phyloP scores from a whole-genome alignment of 2,888 invertebrate genomes.

The Sesamia inferens region DNA sequence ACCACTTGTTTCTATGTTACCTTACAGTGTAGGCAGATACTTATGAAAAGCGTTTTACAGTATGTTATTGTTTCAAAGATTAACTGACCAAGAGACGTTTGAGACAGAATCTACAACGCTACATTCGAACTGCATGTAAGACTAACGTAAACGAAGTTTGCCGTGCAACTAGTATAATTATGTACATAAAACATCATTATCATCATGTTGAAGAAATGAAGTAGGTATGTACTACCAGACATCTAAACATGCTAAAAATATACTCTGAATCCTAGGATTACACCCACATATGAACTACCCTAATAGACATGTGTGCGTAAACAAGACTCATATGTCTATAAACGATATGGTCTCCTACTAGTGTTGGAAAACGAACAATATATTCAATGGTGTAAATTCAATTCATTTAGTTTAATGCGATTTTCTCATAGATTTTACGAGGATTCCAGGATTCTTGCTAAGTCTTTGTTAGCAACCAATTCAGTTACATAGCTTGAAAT shows the following conservation, averaged over 20 bases:
- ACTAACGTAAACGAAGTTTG: too few relatives aligned
- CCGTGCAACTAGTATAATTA: too few relatives aligned
- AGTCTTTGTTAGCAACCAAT: conserved; percentile 39
- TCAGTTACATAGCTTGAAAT: conserved; percentile 40
- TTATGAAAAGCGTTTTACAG: neutral
- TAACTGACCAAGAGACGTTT: neutral
- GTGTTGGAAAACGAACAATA: conserved; percentile 61
- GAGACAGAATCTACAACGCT: neutral
- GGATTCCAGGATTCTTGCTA: conserved; percentile 68
- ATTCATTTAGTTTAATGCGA: conserved; percentile 71
- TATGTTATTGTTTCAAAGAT: neutral
- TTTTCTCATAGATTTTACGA: conserved; percentile 64
- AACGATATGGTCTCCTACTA: conserved; percentile 7
- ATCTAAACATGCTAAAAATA: neutral
- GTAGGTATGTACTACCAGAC: neutral
- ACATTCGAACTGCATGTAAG: neutral
- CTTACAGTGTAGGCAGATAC: too few relatives aligned
- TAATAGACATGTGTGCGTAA: conserved; percentile 16
- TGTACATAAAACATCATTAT: too few relatives aligned
- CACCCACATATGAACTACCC: neutral
- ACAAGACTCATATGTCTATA: conserved; percentile 7
- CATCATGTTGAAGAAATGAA: neutral
- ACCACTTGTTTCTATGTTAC: conserved; percentile 7
- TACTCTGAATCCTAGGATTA: neutral
- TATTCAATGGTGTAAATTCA: conserved; percentile 67